A percentile compares a stretch with the other conserved stretches of the same genome.
Conservation (phyloP, 2,888 invertebrate genomes). For the Phania funesta region DNA sequence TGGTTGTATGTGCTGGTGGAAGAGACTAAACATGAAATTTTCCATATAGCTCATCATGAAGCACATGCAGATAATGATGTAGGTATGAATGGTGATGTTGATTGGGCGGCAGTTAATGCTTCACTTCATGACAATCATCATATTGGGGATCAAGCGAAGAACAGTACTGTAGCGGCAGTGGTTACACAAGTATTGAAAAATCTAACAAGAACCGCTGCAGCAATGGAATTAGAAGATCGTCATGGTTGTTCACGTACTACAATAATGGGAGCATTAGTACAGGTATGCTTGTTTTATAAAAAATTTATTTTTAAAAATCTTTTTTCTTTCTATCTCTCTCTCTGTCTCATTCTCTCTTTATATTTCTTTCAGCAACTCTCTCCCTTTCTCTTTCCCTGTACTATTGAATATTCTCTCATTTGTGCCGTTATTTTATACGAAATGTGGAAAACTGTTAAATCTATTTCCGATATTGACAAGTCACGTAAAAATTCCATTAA, state of each 20-base stretch:
- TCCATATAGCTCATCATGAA: conserved; percentile 83
- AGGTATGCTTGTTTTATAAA: conserved; percentile 77
- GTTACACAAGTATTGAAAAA: conserved; percentile 65
- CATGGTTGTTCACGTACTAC: conserved; percentile 83
- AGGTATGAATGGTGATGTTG: conserved; percentile 68
- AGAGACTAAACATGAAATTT: conserved; percentile 93
- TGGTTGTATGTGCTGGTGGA: conserved; percentile 94
- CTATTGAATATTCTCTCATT: conserved; percentile 94
- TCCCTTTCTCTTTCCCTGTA: conserved; percentile 93
- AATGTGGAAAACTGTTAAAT: conserved; percentile 92
- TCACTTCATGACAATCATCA: conserved; percentile 68
- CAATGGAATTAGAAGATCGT: conserved; percentile 25
- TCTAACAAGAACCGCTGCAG: conserved; percentile 54
- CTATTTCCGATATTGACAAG: conserved; percentile 82
- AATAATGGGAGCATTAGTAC: conserved; percentile 86
- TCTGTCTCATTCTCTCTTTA: background rate
- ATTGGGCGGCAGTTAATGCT: conserved; percentile 73
- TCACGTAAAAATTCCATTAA: conserved; percentile 78
- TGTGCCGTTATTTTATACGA: conserved; percentile 93
- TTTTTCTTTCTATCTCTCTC: background rate
- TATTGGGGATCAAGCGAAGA: conserved; percentile 55
- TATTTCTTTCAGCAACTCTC: conserved; percentile 80
- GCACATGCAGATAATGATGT: conserved; percentile 63
- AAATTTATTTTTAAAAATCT: too few species aligned
- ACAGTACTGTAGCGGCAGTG: conserved; percentile 49